Evolutionary conservation across 1,140 invertebrate species (phyloP), one percentile per base, ranked within the genome.

Genomic region (Diorhabda sublineata): DNA sequence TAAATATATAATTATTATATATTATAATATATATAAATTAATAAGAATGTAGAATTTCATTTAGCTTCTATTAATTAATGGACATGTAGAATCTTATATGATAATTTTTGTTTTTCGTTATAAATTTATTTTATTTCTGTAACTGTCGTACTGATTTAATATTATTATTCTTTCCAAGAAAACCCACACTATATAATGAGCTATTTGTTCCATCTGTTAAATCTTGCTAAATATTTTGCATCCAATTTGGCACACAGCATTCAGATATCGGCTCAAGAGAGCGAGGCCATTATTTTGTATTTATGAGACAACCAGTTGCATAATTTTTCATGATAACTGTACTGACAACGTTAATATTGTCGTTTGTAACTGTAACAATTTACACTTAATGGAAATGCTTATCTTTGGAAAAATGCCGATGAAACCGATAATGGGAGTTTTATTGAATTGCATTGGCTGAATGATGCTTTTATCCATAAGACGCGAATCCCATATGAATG

Each of bases 321-420:
- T 67, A 67, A 67, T 67, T 60, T 67, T 67, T 67, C 66, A 67
- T 26, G 58, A 67, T 67, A 67, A 67, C 66, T 67, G 66, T 67
- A 67, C 59, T 47, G 66, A 9, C 58, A 61, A 60, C 66, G 60
- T 67, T 67, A 59, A 60, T 41, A 45, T 58, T 66, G 41, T 59
- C 64, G 58, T 66, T 66, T 44, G 52, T 56, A 66, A 58, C 58
- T 67, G 66, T 45, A 47, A 67, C 66, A 45, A 67, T 67, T 67
- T 67, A 67, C 66, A 60, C 43, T 67, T 67, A 67, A 67, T 60
- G 66, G 66, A 47, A 67, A 67, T 26, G 41, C 42, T 61, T 67
- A 60, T 67, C 58, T 67, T 43, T 7, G 9, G 45, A 9, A 42
- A 45, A 60, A 52, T 45, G 58, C 42, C 66, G 66, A 67, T 67